A percentile compares a stretch with the other conserved stretches of the same genome.
phyloP scores from a whole-genome alignment of 1,140 invertebrate genomes.

The Conus betulinus region DNA sequence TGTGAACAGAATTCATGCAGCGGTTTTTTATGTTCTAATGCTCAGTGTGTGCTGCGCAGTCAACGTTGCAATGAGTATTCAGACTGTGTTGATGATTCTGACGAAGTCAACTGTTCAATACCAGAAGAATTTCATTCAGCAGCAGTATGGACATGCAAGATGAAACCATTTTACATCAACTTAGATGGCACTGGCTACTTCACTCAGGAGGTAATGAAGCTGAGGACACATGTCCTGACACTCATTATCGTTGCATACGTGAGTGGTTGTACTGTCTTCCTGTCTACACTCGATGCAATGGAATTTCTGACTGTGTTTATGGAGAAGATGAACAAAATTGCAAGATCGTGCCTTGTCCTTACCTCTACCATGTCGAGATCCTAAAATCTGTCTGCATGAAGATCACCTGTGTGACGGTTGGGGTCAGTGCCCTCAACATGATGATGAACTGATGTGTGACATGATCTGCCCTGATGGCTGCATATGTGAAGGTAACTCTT shows the following conservation, averaged over 20 bases:
- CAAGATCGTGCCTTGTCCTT: neutral
- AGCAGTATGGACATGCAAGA: neutral
- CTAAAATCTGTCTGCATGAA: neutral
- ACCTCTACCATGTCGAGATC: neutral
- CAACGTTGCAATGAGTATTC: neutral
- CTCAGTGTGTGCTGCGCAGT: neutral
- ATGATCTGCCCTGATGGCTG: neutral
- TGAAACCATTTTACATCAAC: neutral
- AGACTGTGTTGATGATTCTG: neutral
- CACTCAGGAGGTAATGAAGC: neutral
- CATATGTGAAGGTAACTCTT: neutral
- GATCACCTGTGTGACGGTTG: neutral
- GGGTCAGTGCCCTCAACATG: neutral
- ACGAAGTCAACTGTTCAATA: neutral
- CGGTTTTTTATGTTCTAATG: neutral
- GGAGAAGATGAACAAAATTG: neutral
- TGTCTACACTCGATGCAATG: neutral
- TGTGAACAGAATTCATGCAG: neutral
- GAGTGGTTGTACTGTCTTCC: neutral
- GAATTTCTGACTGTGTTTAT: neutral
- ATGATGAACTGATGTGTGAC: conserved; percentile 10
- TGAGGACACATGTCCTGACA: neutral
- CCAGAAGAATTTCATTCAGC: neutral
- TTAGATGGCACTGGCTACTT: neutral
- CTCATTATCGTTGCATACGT: neutral